Conservation (phyloP, 2,113 vertebrate genomes). For the Tor tambroides region DNA sequence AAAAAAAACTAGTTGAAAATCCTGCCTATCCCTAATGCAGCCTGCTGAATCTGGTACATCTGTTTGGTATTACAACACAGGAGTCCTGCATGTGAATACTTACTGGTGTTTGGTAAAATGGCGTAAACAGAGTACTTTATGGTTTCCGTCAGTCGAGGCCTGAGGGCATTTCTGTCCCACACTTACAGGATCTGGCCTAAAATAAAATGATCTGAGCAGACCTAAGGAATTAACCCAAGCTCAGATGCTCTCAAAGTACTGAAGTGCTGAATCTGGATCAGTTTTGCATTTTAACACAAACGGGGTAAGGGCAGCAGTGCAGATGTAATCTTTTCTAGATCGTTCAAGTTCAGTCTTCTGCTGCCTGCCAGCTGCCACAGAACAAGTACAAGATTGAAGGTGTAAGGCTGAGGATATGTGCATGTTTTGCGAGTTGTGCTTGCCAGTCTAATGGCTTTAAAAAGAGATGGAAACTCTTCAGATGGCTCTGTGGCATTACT, state of each 20-base stretch:
- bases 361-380: background rate
- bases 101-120: background rate
- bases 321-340: background rate
- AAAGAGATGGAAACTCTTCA: background rate
- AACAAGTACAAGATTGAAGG: background rate
- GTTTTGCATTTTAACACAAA: background rate
- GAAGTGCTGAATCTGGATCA: background rate
- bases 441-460: background rate
- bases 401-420: background rate
- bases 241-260: background rate
- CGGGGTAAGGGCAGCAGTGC: background rate
- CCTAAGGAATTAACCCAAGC: background rate
- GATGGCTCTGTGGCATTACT: background rate
- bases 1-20: background rate
- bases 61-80: slow-evolving; percentile 25
- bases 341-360: background rate
- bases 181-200: background rate
- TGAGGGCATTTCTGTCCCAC: background rate
- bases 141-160: background rate
- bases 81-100: background rate
- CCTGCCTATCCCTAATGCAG: background rate
- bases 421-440: background rate
- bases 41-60: background rate
- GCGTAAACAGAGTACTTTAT: background rate
- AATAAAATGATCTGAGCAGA: background rate